Evolutionary conservation across 2,888 invertebrate species (phyloP).

Genomic region (Tigriopus californicus): DNA sequence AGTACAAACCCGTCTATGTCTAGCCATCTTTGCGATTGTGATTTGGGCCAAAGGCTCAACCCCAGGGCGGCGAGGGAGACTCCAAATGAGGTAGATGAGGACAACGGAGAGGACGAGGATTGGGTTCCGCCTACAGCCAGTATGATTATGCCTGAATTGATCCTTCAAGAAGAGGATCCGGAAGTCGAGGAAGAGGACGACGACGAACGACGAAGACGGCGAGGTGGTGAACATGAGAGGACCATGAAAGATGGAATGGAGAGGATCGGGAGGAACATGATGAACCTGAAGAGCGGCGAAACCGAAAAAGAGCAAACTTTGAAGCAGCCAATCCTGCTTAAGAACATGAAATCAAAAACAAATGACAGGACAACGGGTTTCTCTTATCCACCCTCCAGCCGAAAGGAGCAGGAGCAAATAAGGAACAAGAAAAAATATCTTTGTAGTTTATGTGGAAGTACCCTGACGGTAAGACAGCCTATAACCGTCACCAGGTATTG

Average conservation of each 20-base stretch:
- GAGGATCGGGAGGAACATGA: neutral
- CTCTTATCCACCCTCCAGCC: neutral
- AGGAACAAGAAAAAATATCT: neutral
- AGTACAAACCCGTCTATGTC: no score
- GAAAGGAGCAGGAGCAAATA: neutral
- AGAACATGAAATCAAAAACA: neutral
- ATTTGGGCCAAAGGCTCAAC: no score
- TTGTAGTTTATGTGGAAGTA: conserved; percentile 6
- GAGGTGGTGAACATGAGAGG: neutral
- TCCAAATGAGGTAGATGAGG: no score
- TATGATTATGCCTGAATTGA: neutral
- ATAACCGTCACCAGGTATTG: conserved; percentile 7
- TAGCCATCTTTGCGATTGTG: no score
- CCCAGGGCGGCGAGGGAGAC: no score
- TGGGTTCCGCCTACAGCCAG: no score
- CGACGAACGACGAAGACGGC: neutral
- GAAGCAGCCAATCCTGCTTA: neutral
- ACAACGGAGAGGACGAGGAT: no score
- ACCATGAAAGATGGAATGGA: neutral
- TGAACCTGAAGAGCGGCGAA: no score
- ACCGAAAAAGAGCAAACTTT: neutral
- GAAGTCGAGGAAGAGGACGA: neutral
- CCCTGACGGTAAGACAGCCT: conserved; percentile 1
- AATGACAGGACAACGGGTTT: no score
- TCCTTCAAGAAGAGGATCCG: neutral